Evolutionary conservation across 2,888 invertebrate species (phyloP).

Genomic region (Ectemnius cavifrons): DNA sequence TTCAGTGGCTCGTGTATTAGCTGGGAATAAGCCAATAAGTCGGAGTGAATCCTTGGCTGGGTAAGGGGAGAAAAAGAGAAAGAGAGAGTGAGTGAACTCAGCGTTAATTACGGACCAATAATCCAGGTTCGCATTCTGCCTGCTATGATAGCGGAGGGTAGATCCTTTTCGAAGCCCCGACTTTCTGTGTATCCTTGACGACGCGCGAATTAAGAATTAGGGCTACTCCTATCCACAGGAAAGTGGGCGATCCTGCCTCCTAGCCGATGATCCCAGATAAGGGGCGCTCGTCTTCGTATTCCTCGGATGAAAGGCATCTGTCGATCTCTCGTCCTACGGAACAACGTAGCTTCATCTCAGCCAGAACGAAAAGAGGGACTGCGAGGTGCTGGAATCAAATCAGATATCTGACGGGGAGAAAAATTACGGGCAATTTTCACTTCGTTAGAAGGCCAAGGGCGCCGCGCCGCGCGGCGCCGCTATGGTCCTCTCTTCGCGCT

Average conservation of each 20-base stretch:
- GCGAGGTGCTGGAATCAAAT: slow-evolving; percentile 41
- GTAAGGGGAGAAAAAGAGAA: not conserved
- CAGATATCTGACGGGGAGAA: slow-evolving; percentile 46
- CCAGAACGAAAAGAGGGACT: not conserved
- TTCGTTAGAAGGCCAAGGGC: slow-evolving; percentile 69
- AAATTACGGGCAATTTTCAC: slow-evolving; percentile 74
- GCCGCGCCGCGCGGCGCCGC: slow-evolving; percentile 1
- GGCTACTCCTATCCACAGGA: slow-evolving; percentile 17
- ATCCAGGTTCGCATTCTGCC: slow-evolving; percentile 36
- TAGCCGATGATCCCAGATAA: slow-evolving; percentile 14
- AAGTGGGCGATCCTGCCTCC: slow-evolving; percentile 25
- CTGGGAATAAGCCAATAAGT: slow-evolving; percentile 55
- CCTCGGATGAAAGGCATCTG: slow-evolving; percentile 38
- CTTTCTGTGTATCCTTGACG: slow-evolving; percentile 47
- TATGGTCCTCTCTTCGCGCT: not conserved
- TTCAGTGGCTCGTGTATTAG: slow-evolving; percentile 38
- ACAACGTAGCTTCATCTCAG: slow-evolving; percentile 3
- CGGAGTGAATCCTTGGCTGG: slow-evolving; percentile 15
- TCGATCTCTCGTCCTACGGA: slow-evolving; percentile 10
- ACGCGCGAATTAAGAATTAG: slow-evolving; percentile 59
- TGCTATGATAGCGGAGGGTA: slow-evolving; percentile 19
- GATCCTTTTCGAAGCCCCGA: slow-evolving; percentile 7
- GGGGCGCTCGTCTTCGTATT: not conserved
- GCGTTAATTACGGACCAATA: slow-evolving; percentile 58
- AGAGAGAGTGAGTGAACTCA: slow-evolving; percentile 22